Conservation (phyloP, 2,113 vertebrate species). For the Pelodiscus sinensis region DNA sequence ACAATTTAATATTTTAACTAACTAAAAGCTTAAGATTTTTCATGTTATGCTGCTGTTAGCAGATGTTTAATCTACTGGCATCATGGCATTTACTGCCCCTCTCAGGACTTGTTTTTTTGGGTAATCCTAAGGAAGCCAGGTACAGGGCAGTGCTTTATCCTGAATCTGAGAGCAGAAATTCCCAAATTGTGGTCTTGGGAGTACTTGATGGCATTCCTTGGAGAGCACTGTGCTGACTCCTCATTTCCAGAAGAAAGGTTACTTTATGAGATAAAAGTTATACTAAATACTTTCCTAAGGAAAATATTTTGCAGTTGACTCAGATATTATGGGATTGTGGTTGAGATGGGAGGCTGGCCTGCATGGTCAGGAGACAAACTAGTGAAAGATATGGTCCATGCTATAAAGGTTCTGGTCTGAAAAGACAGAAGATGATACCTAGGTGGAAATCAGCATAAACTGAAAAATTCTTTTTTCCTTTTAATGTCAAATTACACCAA, state of each 20-base stretch:
- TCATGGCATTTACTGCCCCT: background rate
- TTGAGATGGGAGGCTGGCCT: background rate
- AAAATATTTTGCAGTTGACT: background rate
- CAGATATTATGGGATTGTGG: background rate
- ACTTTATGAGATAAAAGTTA: background rate
- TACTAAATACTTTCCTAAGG: background rate
- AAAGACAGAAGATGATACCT: background rate
- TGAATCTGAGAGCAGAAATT: too few species aligned
- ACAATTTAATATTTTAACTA: constrained; percentile 15
- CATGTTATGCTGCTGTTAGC: background rate
- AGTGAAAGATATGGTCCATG: background rate
- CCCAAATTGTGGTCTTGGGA: background rate
- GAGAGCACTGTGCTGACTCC: background rate
- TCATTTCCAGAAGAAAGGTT: background rate
- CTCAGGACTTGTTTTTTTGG: background rate
- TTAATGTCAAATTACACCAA: background rate
- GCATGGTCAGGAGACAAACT: background rate
- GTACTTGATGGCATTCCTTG: background rate
- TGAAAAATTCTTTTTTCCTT: background rate
- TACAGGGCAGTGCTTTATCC: background rate
- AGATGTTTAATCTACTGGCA: background rate
- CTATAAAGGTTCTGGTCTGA: background rate
- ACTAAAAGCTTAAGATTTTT: background rate
- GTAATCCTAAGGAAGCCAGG: too few species aligned
- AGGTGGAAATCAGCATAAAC: background rate